These are phyloP conservation scores for Petrolisthes cinctipes DNA, from an alignment of 2,888 invertebrate genomes.

Conservation along the genomic window DNA sequence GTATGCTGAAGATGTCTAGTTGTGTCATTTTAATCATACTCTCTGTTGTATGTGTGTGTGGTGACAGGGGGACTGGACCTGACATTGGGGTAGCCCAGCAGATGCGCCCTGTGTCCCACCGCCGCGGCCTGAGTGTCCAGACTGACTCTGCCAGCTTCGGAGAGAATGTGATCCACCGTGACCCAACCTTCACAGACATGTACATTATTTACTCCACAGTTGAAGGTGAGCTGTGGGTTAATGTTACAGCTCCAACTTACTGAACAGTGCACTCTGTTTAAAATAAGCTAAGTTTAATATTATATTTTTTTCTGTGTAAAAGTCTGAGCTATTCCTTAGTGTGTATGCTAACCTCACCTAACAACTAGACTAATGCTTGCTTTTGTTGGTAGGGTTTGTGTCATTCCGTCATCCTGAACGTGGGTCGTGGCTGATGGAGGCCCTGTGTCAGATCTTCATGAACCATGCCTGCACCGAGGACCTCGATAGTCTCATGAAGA, in stretches of 20 bases:
- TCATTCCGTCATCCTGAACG: slow-evolving; percentile 48
- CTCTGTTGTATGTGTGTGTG: neutral
- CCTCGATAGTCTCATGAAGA: slow-evolving; percentile 78
- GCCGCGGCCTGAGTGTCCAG: neutral
- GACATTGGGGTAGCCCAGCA: slow-evolving; percentile 29
- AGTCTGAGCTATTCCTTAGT: too few relatives aligned
- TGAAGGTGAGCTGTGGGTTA: slow-evolving; percentile 31
- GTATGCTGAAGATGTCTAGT: neutral
- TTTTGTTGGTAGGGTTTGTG: slow-evolving; percentile 46
- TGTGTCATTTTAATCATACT: neutral
- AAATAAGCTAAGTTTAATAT: too few relatives aligned
- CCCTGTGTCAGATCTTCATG: slow-evolving; percentile 78
- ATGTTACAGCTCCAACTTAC: too few relatives aligned
- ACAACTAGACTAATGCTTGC: neutral
- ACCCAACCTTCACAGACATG: slow-evolving; percentile 54
- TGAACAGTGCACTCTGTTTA: too few relatives aligned
- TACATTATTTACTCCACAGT: slow-evolving; percentile 53
- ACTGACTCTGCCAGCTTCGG: slow-evolving; percentile 31
- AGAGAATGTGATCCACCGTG: slow-evolving; percentile 16
- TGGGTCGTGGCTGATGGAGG: slow-evolving; percentile 82
- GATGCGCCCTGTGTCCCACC: neutral
- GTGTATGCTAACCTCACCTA: too few relatives aligned
- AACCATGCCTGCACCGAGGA: slow-evolving; percentile 76
- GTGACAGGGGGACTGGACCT: slow-evolving; percentile 28
- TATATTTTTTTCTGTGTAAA: too few relatives aligned